Percentiles rank a stretch among this genome's conserved stretches.
Evolutionary conservation across 2,888 invertebrate genomes (phyloP).

Genomic region (Agrotis clavis): DNA sequence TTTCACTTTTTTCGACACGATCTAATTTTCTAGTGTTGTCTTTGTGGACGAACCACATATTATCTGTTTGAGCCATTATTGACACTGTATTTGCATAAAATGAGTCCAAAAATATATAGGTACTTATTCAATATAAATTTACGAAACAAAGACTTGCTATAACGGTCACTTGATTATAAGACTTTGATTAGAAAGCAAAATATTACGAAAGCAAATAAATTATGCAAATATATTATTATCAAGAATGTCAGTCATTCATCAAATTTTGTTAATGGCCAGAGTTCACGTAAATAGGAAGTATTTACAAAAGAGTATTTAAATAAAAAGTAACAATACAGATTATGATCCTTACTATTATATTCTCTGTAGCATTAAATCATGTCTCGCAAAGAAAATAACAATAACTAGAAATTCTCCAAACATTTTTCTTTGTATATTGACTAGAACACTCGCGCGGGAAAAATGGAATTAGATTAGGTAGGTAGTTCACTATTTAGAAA

Average conservation of each 20-base stretch:
- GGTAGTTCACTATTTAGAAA: not conserved
- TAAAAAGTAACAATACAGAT: conserved; percentile 30
- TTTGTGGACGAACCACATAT: conserved; percentile 79
- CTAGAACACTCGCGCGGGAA: conserved; percentile 6
- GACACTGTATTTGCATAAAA: conserved; percentile 35
- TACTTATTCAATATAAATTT: conserved; percentile 46
- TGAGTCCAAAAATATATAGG: conserved; percentile 28
- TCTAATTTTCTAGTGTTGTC: conserved; percentile 55
- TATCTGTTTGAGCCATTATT: conserved; percentile 84
- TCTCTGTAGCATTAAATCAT: conserved; percentile 6
- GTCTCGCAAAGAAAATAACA: conserved; percentile 17
- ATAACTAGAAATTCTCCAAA: not conserved
- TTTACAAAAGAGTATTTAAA: conserved; percentile 6
- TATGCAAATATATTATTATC: conserved; percentile 61
- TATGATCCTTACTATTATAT: conserved; percentile 8
- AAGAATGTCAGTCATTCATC: conserved; percentile 53
- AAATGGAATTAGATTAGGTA: not conserved
- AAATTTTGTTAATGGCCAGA: conserved; percentile 53
- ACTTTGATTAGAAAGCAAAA: conserved; percentile 50
- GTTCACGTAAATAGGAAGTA: not conserved
- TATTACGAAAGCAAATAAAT: conserved; percentile 52
- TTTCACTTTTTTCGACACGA: conserved; percentile 51
- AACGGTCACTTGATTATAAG: conserved; percentile 41
- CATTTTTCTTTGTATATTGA: conserved; percentile 8
- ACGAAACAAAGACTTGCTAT: conserved; percentile 36